Conservation (phyloP, 2,113 vertebrate genomes). For the Oreochromis niloticus region DNA sequence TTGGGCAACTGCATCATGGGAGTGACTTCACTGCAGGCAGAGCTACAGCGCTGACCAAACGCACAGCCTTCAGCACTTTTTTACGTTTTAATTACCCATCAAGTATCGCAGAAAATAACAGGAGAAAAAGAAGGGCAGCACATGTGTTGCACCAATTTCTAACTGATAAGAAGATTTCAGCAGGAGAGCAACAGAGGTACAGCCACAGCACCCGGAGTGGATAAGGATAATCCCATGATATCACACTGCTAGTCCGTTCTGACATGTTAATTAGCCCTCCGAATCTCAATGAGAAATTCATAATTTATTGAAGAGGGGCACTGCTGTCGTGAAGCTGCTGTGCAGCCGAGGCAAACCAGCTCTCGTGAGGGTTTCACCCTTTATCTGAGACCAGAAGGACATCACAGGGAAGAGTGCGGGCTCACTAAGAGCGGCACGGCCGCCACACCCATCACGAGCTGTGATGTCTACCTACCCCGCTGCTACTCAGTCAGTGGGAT, state of each 20-base stretch:
- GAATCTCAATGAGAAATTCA: slow-evolving; percentile 67
- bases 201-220: neutral
- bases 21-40: neutral
- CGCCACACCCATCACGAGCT: slow-evolving; percentile 23
- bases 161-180: neutral
- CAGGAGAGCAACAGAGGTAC: slow-evolving; percentile 15
- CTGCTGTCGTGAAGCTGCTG: neutral
- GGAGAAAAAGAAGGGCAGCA: neutral
- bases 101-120: neutral
- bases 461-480: slow-evolving; percentile 12
- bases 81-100: slow-evolving; percentile 10
- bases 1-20: slow-evolving; percentile 16
- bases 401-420: slow-evolving; percentile 16
- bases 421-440: neutral
- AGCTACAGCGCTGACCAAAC: neutral
- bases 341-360: neutral
- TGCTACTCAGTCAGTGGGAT: neutral
- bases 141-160: neutral
- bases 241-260: neutral
- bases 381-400: slow-evolving; percentile 22
- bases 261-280: slow-evolving; percentile 55
- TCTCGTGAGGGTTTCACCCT: slow-evolving; percentile 22
- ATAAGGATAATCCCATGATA: slow-evolving; percentile 29
- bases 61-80: neutral
- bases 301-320: slow-evolving; percentile 52